These are phyloP conservation scores for Pantherophis vulpinus DNA, from an alignment of 2,797 vertebrate genomes.

Conservation along the genomic window DNA sequence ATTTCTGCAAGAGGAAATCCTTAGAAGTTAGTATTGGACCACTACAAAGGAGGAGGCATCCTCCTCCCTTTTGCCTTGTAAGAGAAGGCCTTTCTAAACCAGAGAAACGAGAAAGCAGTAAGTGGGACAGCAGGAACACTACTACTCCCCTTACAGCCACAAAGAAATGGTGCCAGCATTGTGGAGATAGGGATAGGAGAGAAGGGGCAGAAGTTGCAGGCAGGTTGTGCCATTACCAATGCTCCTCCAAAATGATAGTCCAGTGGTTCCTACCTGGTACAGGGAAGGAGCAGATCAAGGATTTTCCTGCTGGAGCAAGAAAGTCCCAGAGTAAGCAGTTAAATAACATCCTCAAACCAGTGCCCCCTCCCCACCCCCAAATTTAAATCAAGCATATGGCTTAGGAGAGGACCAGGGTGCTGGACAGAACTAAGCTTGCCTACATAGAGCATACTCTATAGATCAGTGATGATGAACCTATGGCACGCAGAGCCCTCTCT, in stretches of 20 bases:
- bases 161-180: neutral
- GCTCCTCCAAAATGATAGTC: neutral
- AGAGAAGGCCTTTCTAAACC: neutral
- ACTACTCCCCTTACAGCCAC: neutral
- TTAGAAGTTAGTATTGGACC: neutral
- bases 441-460: neutral
- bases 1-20: neutral
- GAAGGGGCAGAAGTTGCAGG: neutral
- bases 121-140: neutral
- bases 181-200: neutral
- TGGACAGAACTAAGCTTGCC: neutral
- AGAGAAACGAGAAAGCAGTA: neutral
- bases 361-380: neutral
- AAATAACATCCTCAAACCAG: neutral
- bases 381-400: neutral
- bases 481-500: too few species aligned
- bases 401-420: neutral
- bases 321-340: neutral
- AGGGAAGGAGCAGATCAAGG: neutral
- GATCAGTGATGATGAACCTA: too few species aligned
- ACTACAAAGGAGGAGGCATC: neutral
- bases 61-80: neutral
- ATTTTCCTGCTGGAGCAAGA: neutral
- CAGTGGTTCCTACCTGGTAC: neutral
- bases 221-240: neutral